Percentiles rank a stretch among this genome's conserved stretches.
These are phyloP conservation scores for Hirundichthys speculiger DNA, from an alignment of 2,113 vertebrate genomes.

Conservation along the genomic window DNA sequence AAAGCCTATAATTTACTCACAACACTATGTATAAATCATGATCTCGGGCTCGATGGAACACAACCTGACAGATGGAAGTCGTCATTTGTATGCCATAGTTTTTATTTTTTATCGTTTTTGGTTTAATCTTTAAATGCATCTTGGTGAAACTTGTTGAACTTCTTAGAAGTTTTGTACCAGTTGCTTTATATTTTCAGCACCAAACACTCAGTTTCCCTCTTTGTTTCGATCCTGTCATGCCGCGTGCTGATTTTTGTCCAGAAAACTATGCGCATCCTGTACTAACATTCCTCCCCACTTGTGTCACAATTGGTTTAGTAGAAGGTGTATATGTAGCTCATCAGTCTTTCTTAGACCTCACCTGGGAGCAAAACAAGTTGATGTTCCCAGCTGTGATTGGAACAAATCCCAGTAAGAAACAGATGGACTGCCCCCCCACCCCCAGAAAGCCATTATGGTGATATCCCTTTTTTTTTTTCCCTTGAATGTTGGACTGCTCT, in stretches of 20 bases:
- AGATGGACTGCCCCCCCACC: conserved; percentile 21
- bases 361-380: conserved; percentile 20
- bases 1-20: conserved; percentile 61
- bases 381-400: conserved; percentile 31
- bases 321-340: neutral
- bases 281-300: conserved; percentile 55
- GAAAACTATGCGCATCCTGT: conserved; percentile 39
- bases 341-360: conserved; percentile 20
- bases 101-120: neutral
- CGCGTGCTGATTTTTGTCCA: conserved; percentile 33
- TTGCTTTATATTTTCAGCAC: conserved; percentile 12
- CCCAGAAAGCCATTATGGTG: conserved; percentile 26
- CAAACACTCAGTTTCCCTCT: conserved; percentile 33
- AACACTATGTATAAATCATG: conserved; percentile 62
- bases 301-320: conserved; percentile 9
- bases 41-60: conserved; percentile 35
- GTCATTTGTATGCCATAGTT: conserved; percentile 43
- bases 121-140: conserved; percentile 22
- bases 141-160: conserved; percentile 28
- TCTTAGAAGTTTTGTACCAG: conserved; percentile 17
- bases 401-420: conserved; percentile 38
- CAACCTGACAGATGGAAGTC: conserved; percentile 47
- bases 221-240: no score
- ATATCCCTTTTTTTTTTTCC: conserved; percentile 23
- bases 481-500: conserved; percentile 32